Evolutionary conservation across 2,113 vertebrate species (phyloP).

Genomic region (Ochotona curzoniae): DNA sequence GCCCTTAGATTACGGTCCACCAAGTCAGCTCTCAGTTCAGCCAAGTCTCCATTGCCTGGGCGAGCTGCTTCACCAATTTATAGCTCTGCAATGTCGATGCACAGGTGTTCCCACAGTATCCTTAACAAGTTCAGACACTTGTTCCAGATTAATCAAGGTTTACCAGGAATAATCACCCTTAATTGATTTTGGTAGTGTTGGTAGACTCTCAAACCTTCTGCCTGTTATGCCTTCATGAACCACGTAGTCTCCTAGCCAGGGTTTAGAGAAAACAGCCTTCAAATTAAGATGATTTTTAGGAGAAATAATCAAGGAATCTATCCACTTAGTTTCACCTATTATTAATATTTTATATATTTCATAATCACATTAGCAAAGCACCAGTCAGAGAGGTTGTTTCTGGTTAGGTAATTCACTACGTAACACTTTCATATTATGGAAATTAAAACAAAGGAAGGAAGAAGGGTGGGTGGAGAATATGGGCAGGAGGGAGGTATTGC

Average conservation of each 20-base stretch:
- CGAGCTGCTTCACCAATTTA: not conserved
- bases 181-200: not conserved
- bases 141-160: not conserved
- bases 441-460: too few species aligned
- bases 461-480: too few species aligned
- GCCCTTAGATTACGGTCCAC: not conserved
- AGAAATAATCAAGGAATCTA: not conserved
- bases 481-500: too few species aligned
- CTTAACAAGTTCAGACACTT: too few species aligned
- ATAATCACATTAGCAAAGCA: not conserved
- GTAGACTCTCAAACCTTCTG: not conserved
- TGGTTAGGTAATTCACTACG: not conserved
- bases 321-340: not conserved
- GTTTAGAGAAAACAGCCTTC: not conserved
- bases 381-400: not conserved
- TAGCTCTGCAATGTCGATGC: not conserved
- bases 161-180: slow-evolving; percentile 7
- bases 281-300: not conserved
- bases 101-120: not conserved
- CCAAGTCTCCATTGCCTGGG: not conserved
- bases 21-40: not conserved
- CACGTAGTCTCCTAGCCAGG: not conserved
- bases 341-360: not conserved
- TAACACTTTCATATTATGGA: too few species aligned
- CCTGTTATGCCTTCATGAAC: too few species aligned